Base-by-base conservation (phyloP, 2,113 vertebrate genomes). In the Ifrita kowaldi region DNA sequence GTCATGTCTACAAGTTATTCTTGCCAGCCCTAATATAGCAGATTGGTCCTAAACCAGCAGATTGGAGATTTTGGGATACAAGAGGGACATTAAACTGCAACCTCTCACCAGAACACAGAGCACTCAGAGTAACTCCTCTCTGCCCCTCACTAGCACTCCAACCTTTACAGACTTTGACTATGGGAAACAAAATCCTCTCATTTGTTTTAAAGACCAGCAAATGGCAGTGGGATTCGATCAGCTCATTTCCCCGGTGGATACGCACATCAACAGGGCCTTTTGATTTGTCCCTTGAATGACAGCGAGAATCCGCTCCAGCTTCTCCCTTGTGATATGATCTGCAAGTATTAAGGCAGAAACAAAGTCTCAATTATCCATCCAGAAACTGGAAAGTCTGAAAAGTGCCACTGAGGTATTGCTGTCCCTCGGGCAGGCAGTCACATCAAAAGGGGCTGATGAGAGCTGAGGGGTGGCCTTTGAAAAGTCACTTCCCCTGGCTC, bases 261-360 rank as follows among this genome's bases (percentile, higher is more conserved):
- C 98, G 2, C 98, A 99, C 99, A 42, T 97, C 93, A 99, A 97
- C 95, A 99, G 94, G 9, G 99, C 98, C 96, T 99, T 99, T 83
- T 99, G 99, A 95, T 99, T 98, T 92, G 97, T 98, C 95, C 99
- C 99, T 91, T 99, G 98, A 96, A 99, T 98, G 97, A 99, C 96
- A 7, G 99, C 98, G 4, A 99, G 95, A 59, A 99, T 98, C 84
- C 96, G 97, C 53, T 99, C 99, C 93, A 99, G 96, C 89, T 98
- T 99, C 88, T 99, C 99, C 95, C 94, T 97, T 13, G 98, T 99
- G 87, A 99, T 97, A 28, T 99, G 99, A 97, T 97, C 99, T 99
- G 95, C 44, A 96, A 92, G 77, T 49, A 64, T 90, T 62, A 62
- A 96, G 16, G n/a, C 20, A 84, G 44, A 82, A 93, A 91, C 14